phyloP scores from a whole-genome alignment of 2,888 invertebrate species.

The Amiota mariae region DNA sequence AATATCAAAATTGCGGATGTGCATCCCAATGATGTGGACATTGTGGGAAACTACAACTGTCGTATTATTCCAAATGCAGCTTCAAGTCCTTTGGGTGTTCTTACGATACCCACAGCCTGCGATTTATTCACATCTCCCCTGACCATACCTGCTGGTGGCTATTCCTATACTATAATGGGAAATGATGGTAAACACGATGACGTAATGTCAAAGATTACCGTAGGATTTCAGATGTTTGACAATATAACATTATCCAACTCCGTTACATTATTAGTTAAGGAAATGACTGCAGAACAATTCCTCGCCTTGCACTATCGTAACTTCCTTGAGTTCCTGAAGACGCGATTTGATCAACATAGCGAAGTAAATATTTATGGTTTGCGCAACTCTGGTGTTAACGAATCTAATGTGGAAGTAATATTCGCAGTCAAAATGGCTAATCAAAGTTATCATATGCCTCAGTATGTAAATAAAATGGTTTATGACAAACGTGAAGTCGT shows the following conservation, averaged over 20 bases:
- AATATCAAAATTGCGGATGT: constrained; percentile 90
- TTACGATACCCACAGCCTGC: constrained; percentile 85
- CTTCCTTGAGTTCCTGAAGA: constrained; percentile 81
- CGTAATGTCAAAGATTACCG: constrained; percentile 88
- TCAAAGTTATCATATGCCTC: constrained; percentile 78
- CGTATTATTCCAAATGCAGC: constrained; percentile 80
- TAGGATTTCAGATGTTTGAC: constrained; percentile 86
- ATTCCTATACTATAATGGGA: constrained; percentile 86
- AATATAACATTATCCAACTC: constrained; percentile 89
- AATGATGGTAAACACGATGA: constrained; percentile 92
- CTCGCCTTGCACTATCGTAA: constrained; percentile 84
- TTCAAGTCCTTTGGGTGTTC: constrained; percentile 75
- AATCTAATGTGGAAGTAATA: constrained; percentile 80
- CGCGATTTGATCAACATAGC: constrained; percentile 78
- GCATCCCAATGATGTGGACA: constrained; percentile 92
- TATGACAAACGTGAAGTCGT: constrained; percentile 80
- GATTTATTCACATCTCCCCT: constrained; percentile 84
- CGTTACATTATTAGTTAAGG: constrained; percentile 83
- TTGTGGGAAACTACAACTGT: constrained; percentile 91
- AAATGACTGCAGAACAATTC: constrained; percentile 84
- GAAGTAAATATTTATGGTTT: constrained; percentile 83
- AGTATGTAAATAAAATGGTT: constrained; percentile 79
- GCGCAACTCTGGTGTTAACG: constrained; percentile 74
- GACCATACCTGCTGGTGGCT: constrained; percentile 78
- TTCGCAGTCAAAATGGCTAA: constrained; percentile 78